phyloP scores from a whole-genome alignment of 2,888 invertebrate species.

The Eupeodes luniger region DNA sequence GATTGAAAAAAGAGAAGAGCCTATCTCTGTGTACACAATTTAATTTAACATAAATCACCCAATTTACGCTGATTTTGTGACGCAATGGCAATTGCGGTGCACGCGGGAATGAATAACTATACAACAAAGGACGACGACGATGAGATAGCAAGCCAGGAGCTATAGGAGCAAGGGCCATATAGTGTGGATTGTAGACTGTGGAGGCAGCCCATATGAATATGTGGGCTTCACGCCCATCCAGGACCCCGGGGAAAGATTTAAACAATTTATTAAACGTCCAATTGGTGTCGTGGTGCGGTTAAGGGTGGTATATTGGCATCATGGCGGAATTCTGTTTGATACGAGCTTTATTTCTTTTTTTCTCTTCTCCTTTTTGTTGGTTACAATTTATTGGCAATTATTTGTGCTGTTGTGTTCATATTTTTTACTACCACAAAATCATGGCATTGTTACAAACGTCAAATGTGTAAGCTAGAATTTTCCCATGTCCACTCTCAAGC shows the following conservation, averaged over 20 bases:
- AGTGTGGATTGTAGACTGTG: background rate
- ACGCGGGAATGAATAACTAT: slow-evolving; percentile 49
- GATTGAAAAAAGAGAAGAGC: slow-evolving; percentile 16
- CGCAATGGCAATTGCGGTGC: slow-evolving; percentile 71
- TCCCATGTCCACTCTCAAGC: background rate
- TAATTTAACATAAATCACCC: slow-evolving; percentile 75
- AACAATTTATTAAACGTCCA: slow-evolving; percentile 73
- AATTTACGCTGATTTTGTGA: slow-evolving; percentile 75
- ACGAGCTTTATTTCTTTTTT: slow-evolving; percentile 11
- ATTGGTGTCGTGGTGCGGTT: slow-evolving; percentile 39
- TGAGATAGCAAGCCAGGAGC: slow-evolving; percentile 18
- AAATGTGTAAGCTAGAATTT: slow-evolving; percentile 52
- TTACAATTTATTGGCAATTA: slow-evolving; percentile 72
- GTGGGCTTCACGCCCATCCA: background rate
- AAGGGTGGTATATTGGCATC: slow-evolving; percentile 4
- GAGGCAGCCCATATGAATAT: slow-evolving; percentile 1
- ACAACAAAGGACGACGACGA: slow-evolving; percentile 15
- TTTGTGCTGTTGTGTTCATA: slow-evolving; percentile 27
- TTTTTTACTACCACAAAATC: slow-evolving; percentile 34
- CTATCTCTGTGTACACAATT: slow-evolving; percentile 70
- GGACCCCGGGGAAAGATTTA: slow-evolving; percentile 55
- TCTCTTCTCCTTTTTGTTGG: slow-evolving; percentile 6
- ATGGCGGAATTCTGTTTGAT: slow-evolving; percentile 34
- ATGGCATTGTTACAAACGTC: background rate
- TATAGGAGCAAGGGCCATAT: no score